These are phyloP conservation scores for Mormyrops attenuatus DNA, from an alignment of 2,797 vertebrate genomes.

Conservation along the genomic window DNA sequence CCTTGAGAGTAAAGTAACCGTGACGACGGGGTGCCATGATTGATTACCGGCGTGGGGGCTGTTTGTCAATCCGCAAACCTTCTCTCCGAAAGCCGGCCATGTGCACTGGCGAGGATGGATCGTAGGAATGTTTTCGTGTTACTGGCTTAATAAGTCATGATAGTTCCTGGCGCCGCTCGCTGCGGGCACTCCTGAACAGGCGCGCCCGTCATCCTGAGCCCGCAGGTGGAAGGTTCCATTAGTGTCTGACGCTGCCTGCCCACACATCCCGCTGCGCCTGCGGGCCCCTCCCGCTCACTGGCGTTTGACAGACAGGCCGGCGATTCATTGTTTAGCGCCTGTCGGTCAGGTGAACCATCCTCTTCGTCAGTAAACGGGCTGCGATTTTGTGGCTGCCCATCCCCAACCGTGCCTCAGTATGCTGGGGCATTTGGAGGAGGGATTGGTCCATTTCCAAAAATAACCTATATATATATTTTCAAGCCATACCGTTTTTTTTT, in stretches of 20 bases:
- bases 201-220: background rate
- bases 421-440: background rate
- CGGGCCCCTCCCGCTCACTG: background rate
- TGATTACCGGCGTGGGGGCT: constrained; percentile 30
- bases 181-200: background rate
- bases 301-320: background rate
- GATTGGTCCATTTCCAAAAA: background rate
- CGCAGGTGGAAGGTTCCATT: background rate
- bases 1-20: constrained; percentile 42
- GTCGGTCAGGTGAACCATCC: background rate
- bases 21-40: constrained; percentile 34
- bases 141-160: constrained; percentile 39
- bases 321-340: background rate
- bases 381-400: constrained; percentile 20
- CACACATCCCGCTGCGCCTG: background rate
- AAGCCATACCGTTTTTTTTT: background rate
- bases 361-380: background rate
- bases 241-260: background rate
- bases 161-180: constrained; percentile 33
- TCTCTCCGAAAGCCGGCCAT: constrained; percentile 26
- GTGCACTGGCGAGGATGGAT: constrained; percentile 31
- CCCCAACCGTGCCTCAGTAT: background rate
- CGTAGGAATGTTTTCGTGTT: constrained; percentile 29
- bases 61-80: constrained; percentile 41
- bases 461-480: background rate